Conservation (phyloP, 2,113 vertebrate species). For the Strix uralensis region DNA sequence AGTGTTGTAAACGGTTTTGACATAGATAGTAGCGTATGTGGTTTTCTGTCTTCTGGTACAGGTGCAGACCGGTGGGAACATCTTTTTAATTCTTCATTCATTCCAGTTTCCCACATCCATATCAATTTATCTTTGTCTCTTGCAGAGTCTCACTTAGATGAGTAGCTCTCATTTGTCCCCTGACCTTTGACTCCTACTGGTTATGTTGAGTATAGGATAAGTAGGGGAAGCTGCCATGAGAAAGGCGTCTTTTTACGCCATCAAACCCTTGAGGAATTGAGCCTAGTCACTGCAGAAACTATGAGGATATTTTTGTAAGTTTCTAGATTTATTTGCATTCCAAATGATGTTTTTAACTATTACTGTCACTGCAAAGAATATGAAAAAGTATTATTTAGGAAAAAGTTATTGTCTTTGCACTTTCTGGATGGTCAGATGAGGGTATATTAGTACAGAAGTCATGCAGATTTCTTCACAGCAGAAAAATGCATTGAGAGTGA, state of each 20-base stretch:
- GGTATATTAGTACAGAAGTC: background rate
- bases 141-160: constrained; percentile 41
- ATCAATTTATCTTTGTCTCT: constrained; percentile 48
- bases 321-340: background rate
- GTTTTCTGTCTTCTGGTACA: background rate
- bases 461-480: background rate
- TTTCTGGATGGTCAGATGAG: constrained; percentile 7
- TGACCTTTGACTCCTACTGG: constrained; percentile 49
- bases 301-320: background rate
- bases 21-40: background rate
- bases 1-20: background rate
- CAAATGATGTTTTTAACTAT: background rate
- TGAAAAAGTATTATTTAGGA: background rate
- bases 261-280: background rate
- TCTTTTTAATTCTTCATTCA: constrained; percentile 30
- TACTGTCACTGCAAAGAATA: background rate
- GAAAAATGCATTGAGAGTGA: background rate
- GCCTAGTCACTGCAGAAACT: background rate
- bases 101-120: constrained; percentile 8
- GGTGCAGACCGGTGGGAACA: background rate
- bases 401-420: background rate
- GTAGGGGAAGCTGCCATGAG: background rate
- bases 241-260: background rate
- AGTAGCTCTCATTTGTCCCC: constrained; percentile 53
- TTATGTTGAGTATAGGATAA: background rate